phyloP scores from a whole-genome alignment of 2,888 invertebrate genomes.

The Lycaena phlaeas region DNA sequence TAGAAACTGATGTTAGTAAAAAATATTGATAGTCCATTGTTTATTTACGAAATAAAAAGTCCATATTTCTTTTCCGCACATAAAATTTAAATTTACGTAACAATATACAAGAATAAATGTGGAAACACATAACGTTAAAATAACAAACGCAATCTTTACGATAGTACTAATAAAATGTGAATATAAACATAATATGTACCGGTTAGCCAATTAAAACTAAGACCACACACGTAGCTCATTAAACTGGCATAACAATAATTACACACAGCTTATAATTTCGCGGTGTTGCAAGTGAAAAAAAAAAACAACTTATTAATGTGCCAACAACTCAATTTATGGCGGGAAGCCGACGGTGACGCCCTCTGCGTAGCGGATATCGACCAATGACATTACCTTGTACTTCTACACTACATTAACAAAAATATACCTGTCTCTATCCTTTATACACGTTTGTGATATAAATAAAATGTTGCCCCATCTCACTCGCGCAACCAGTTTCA shows the following conservation, averaged over 20 bases:
- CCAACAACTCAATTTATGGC: conserved; percentile 75
- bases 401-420: conserved; percentile 18
- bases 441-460: conserved; percentile 1
- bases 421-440: conserved; percentile 37
- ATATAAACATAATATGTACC: conserved; percentile 7
- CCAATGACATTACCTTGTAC: conserved; percentile 47
- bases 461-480: not conserved
- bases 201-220: conserved; percentile 9
- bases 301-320: conserved; percentile 69
- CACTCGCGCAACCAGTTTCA: conserved; percentile 3
- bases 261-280: conserved; percentile 66
- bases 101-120: conserved; percentile 2
- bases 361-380: conserved; percentile 40
- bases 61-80: not conserved
- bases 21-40: no score
- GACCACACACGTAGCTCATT: conserved; percentile 69
- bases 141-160: conserved; percentile 8
- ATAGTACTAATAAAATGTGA: conserved; percentile 7
- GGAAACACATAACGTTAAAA: conserved; percentile 1
- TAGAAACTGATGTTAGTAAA: no score
- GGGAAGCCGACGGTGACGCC: conserved; percentile 60
- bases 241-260: conserved; percentile 59
- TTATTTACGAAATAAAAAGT: no score
- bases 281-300: conserved; percentile 44
- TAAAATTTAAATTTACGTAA: not conserved